Percentiles rank a stretch among this genome's conserved stretches.
Conservation (phyloP, 30 jellyfish, hydroid and myxozoan species). For the Pelagia noctiluca region DNA sequence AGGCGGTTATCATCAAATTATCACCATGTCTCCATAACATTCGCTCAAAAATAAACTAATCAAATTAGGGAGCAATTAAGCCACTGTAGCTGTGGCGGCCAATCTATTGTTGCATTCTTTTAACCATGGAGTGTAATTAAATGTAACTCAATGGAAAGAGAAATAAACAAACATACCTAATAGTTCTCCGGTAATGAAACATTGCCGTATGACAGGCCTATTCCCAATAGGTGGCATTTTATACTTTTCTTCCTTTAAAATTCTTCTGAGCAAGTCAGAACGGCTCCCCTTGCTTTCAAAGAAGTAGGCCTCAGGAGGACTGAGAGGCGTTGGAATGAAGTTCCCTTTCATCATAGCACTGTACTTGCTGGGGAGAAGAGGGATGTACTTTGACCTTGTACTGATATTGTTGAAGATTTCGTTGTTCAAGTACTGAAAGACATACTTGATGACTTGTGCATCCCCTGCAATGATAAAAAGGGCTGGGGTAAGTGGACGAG, state of each 20-base stretch:
- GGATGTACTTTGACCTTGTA: background rate
- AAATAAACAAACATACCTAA: background rate
- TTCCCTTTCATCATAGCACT: background rate
- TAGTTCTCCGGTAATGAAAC: constrained; percentile 4
- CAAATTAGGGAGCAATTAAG: too few species aligned
- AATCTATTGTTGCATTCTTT: too few species aligned
- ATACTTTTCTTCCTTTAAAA: background rate
- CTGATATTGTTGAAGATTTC: background rate
- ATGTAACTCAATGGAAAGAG: too few species aligned
- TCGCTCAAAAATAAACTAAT: too few species aligned
- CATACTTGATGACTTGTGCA: background rate
- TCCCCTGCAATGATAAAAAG: background rate
- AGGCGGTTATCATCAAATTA: too few species aligned
- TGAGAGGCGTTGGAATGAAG: constrained; percentile 6
- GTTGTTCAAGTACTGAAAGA: background rate
- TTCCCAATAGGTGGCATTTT: background rate
- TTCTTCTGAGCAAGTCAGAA: background rate
- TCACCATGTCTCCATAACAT: too few species aligned
- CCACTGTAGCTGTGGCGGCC: too few species aligned
- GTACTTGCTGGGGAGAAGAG: background rate
- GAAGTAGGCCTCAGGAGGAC: background rate
- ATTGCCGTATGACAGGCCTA: background rate
- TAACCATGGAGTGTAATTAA: too few species aligned
- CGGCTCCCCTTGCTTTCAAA: background rate
- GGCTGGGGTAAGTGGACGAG: too few species aligned